Conservation (phyloP, 2,113 vertebrate genomes). For the Oophaga pumilio region DNA sequence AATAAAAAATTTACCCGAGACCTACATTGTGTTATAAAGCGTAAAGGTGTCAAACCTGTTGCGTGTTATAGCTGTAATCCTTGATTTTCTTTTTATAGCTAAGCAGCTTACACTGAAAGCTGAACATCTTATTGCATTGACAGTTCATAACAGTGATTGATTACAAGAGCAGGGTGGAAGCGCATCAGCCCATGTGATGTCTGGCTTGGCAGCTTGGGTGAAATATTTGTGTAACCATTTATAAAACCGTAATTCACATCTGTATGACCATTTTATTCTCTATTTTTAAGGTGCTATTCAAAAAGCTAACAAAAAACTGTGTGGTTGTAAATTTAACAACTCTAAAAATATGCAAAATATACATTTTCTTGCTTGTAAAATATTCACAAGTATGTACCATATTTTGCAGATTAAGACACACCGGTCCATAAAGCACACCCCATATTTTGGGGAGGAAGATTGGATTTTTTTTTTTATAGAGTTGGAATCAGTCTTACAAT, state of each 20-base stretch:
- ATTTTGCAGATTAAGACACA: too few relatives aligned
- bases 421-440: too few relatives aligned
- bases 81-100: conserved; percentile 54
- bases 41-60: conserved; percentile 52
- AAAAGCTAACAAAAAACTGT: not conserved
- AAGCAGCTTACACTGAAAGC: conserved; percentile 46
- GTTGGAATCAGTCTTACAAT: too few relatives aligned
- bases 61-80: conserved; percentile 38
- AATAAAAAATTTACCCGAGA: conserved; percentile 17
- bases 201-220: conserved; percentile 42
- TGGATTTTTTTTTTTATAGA: too few relatives aligned
- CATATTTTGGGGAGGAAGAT: too few relatives aligned
- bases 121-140: conserved; percentile 56
- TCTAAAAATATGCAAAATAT: not conserved
- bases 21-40: conserved; percentile 36
- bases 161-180: conserved; percentile 47
- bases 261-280: not conserved
- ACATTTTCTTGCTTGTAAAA: not conserved
- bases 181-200: conserved; percentile 48
- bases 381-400: not conserved
- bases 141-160: conserved; percentile 57
- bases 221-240: conserved; percentile 42
- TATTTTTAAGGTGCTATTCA: not conserved
- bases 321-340: not conserved
- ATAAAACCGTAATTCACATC: conserved; percentile 10